Evolutionary conservation across 2,888 invertebrate species (phyloP).

Genomic region (Thymelicus acteon): DNA sequence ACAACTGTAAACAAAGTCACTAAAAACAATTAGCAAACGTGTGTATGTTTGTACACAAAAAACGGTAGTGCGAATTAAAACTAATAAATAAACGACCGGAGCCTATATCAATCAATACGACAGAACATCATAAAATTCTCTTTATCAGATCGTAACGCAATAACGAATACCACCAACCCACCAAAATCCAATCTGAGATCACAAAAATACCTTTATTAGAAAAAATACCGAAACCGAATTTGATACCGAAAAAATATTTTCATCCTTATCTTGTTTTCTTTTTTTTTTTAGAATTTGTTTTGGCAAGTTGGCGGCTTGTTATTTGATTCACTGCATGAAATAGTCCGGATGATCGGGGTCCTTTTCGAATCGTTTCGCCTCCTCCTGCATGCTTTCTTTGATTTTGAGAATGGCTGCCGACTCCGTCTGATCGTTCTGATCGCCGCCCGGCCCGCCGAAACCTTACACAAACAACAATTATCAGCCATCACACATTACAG

Average conservation of each 20-base stretch:
- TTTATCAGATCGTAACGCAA: slow-evolving; percentile 65
- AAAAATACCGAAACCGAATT: slow-evolving; percentile 17
- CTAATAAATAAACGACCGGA: slow-evolving; percentile 42
- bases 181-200: slow-evolving; percentile 60
- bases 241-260: slow-evolving; percentile 16
- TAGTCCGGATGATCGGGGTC: slow-evolving; percentile 98
- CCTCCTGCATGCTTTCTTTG: slow-evolving; percentile 99
- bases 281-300: slow-evolving; percentile 14
- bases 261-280: slow-evolving; percentile 7
- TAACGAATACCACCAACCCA: slow-evolving; percentile 54
- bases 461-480: slow-evolving; percentile 54
- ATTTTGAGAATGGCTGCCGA: slow-evolving; percentile 99
- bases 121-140: slow-evolving; percentile 36
- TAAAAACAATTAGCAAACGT: slow-evolving; percentile 38
- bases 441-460: slow-evolving; percentile 82
- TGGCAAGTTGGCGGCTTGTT: slow-evolving; percentile 49
- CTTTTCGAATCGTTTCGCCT: slow-evolving; percentile 99
- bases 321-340: slow-evolving; percentile 94
- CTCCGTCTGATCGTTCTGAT: slow-evolving; percentile 95
- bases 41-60: slow-evolving; percentile 25
- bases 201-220: slow-evolving; percentile 35
- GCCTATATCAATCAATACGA: slow-evolving; percentile 20
- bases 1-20: slow-evolving; percentile 29
- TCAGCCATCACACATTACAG: slow-evolving; percentile 21
- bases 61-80: slow-evolving; percentile 38